Base-by-base conservation (phyloP, 2,797 vertebrate genomes). In the Cossypha dichroa region DNA sequence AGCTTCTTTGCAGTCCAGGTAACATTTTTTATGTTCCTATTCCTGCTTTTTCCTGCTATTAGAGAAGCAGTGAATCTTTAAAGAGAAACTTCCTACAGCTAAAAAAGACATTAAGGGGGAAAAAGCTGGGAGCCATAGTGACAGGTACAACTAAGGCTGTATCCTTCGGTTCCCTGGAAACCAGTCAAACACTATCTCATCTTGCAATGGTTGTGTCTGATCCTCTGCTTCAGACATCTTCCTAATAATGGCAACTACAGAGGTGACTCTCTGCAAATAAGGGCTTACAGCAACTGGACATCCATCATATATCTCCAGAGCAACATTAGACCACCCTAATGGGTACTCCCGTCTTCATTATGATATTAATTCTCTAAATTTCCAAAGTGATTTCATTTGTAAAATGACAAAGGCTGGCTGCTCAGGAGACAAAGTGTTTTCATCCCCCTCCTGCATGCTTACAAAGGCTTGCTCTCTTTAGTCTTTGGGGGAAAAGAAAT, bases 241-340 rank as follows among this genome's bases (percentile, higher is more conserved):
- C 98, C 98, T 99, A 99, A 99, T 99, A 99, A 99, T 98, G 99
- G 98, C 98, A 97, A 98, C 98, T 96, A 96, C 98, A 98, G 99
- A 98, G 99, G 98, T 99, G 99, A 99, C 98, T 98, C 98, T 98
- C 98, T 98, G 98, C 98, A 99, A 99, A 99, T 99, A 99, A 99
- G 98, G 97, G 98, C 98, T 98, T 98, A 95, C 98, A 98, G 98
- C 98, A 98, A 98, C 98, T 96, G 98, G 99, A 98, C 98, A 99
- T 99, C 98, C 98, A 99, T 99, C 99, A 99, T 97, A 97, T 98
- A 98, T 98, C 99, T 99, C 99, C 98, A 98, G 99, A 99, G 99
- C 98, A 98, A 98, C 98, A 99, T 99, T 99, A 99, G 98, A 98
- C 98, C 98, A 98, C 98, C 98, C 98, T 99, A 99, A 99, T 99